phyloP scores from a whole-genome alignment of 2,888 invertebrate species.

The Leucozona laternaria region DNA sequence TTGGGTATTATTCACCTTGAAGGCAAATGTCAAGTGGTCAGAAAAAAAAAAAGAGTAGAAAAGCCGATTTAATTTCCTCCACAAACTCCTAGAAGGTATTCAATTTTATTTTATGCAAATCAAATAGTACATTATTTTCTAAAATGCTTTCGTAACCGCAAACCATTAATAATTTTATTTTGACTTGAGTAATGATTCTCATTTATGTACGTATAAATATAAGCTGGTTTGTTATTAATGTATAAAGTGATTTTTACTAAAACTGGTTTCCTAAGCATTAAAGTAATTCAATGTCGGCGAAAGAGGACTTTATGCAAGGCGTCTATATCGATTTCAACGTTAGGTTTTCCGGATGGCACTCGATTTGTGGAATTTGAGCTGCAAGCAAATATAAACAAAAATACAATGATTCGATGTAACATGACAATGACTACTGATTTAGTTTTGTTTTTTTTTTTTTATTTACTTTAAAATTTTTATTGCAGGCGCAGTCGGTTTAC shows the following conservation, averaged over 20 bases:
- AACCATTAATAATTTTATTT: slow-evolving; percentile 11
- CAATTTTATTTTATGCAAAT: slow-evolving; percentile 26
- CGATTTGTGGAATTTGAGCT: slow-evolving; percentile 77
- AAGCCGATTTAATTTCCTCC: background rate
- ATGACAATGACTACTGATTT: background rate
- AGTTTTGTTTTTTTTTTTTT: slow-evolving; percentile 14
- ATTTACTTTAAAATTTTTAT: slow-evolving; percentile 79
- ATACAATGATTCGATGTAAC: background rate
- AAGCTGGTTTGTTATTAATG: background rate
- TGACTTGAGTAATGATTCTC: background rate
- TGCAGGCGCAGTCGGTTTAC: slow-evolving; percentile 85
- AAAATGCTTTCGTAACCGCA: slow-evolving; percentile 15
- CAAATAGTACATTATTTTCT: slow-evolving; percentile 13
- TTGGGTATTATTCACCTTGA: no score
- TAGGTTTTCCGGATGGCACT: slow-evolving; percentile 78
- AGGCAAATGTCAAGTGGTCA: background rate
- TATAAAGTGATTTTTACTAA: background rate
- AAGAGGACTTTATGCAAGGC: slow-evolving; percentile 83
- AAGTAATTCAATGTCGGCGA: slow-evolving; percentile 79
- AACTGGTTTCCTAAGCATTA: background rate
- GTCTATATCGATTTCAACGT: slow-evolving; percentile 83
- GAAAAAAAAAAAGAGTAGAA: background rate
- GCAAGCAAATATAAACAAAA: background rate
- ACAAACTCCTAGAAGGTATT: slow-evolving; percentile 12
- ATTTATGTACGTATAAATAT: slow-evolving; percentile 15